Evolutionary conservation across 2,113 vertebrate genomes (phyloP), one percentile per base, ranked within the genome.

Genomic region (Microtus richardsoni): DNA sequence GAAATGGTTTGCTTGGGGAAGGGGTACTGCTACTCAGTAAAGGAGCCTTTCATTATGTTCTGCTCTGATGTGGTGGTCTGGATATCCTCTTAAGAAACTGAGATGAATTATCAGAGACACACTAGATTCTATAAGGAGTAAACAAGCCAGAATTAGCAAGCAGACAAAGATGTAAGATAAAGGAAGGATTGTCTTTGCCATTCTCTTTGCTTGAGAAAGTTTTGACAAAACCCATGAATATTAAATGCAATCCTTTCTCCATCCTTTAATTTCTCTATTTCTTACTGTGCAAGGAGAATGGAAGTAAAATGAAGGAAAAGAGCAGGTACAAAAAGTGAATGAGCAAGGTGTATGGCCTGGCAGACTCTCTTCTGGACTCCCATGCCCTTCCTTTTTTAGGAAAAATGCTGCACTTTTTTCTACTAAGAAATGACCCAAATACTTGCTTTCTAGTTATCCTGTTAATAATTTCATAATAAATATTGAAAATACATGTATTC

Each of bases 101-200:
- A 70, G 44, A 24, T 5, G 80, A 44, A 58, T 12, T 36, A 24
- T 47, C 2, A 2, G 79, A 80, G 52, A 54, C 79, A 41, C 12
- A 21, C 2, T 39, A 16, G 2, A n/a, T 39, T 22, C 9, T 28
- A 1, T 10, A 12, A 30, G 26, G 10, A 11, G 13, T 13, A 6
- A 11, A 54, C 0, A 39, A 22, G 36, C 16, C 44, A 71, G n/a
- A 39, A 26, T 39, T 36, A 62, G 16, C 30, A 54, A 54, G 28
- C 0, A 0, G 44, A 17, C 5, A 85, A 60, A 82, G 62, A 88
- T 4, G 22, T 7, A 73, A 87, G 49, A 30, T 7, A 0, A 52
- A 74, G 39, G 30, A 47, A 75, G 30, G n/a, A 8, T 33, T 49
- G 5, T n/a, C 8, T 60, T 47, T 88, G 66, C 17, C 28, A 8